Evolutionary conservation across 2,888 invertebrate genomes (phyloP).

Genomic region (Fabriciana adippe): DNA sequence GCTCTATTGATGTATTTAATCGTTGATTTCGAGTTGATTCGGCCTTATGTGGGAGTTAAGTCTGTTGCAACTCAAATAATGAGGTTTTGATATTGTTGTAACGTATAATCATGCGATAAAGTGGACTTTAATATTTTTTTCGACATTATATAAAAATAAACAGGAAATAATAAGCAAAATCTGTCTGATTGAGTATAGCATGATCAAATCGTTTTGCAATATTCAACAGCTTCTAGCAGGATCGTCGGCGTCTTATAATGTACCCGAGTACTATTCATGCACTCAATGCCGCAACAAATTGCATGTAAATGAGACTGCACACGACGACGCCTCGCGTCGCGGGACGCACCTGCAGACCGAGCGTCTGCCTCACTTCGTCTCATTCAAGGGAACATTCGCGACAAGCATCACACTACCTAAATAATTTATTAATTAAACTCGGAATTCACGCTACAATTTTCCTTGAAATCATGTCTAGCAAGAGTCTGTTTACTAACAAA

Average conservation of each 20-base stretch:
- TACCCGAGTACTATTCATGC: conserved; percentile 8
- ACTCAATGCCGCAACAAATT: conserved; percentile 28
- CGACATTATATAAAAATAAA: too few species aligned
- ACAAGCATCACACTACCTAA: conserved; percentile 4
- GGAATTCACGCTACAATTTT: neutral
- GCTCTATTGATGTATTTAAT: conserved; percentile 34
- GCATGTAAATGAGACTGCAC: conserved; percentile 32
- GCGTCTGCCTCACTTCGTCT: neutral
- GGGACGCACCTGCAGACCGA: conserved; percentile 11
- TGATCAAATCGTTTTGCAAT: neutral
- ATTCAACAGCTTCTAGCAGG: neutral
- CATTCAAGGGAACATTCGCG: neutral
- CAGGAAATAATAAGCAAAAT: too few species aligned
- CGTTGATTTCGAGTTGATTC: conserved; percentile 19
- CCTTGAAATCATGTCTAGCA: neutral
- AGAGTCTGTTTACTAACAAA: neutral
- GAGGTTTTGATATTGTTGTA: too few species aligned
- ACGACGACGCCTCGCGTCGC: neutral
- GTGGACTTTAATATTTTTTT: too few species aligned
- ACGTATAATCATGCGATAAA: too few species aligned
- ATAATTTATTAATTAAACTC: conserved; percentile 5
- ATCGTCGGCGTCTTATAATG: conserved; percentile 8
- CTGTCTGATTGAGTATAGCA: neutral
- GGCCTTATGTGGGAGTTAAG: neutral
- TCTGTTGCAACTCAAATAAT: too few species aligned